Conservation (phyloP, 2,113 vertebrate genomes). For the Saimiri boliviensis region DNA sequence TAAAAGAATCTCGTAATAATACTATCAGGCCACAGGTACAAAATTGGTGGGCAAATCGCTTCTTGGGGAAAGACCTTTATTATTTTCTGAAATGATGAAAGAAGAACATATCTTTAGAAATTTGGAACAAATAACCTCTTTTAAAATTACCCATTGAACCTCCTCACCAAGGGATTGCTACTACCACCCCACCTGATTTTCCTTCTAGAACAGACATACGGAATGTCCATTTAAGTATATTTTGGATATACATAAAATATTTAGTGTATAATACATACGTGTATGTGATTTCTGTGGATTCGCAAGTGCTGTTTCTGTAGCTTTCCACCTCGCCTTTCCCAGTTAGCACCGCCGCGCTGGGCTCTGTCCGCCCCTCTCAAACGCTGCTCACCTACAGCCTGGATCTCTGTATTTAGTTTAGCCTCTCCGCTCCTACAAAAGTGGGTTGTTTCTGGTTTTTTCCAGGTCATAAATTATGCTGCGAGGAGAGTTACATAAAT, state of each 20-base stretch:
- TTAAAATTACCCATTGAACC: background rate
- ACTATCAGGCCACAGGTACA: background rate
- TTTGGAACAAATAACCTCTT: background rate
- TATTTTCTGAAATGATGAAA: background rate
- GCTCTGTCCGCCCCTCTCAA: fast-evolving
- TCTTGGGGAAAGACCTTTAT: background rate
- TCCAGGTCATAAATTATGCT: background rate
- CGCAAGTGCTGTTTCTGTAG: fast-evolving
- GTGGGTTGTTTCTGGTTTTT: background rate
- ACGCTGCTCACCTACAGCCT: fast-evolving
- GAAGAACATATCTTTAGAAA: background rate
- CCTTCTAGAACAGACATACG: background rate
- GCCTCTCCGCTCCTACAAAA: background rate
- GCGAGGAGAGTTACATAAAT: background rate
- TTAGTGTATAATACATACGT: background rate
- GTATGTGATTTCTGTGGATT: background rate
- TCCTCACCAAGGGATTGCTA: background rate
- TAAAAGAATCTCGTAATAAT: fast-evolving
- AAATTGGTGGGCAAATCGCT: too few species aligned
- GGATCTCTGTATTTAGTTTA: fast-evolving
- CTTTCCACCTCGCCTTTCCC: background rate
- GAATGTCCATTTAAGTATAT: background rate
- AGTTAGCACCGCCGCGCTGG: fast-evolving
- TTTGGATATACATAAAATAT: background rate
- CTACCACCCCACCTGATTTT: background rate